Evolutionary conservation across 2,888 invertebrate genomes (phyloP).

Genomic region (Cerastis leucographa): DNA sequence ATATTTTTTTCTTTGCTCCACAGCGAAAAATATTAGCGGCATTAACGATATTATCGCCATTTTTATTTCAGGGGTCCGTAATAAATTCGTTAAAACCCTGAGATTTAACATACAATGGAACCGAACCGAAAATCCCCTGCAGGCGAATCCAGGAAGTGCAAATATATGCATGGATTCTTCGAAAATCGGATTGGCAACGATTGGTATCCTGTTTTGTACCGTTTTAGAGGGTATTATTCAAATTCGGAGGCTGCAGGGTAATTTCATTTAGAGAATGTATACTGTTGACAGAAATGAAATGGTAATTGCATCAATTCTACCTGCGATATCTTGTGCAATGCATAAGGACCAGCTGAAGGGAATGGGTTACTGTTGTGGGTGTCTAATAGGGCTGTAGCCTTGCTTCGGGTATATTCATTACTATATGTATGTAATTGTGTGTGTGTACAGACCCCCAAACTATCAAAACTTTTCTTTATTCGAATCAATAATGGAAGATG

Average conservation of each 20-base stretch:
- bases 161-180: conserved; percentile 62
- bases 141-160: conserved; percentile 48
- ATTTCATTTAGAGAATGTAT: conserved; percentile 40
- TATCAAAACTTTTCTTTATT: no score
- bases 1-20: conserved; percentile 58
- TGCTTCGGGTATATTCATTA: no score
- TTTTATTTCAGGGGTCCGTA: conserved; percentile 56
- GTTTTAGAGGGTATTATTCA: conserved; percentile 61
- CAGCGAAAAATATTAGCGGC: conserved; percentile 59
- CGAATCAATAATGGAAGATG: no score
- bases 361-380: conserved; percentile 30
- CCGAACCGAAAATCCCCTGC: conserved; percentile 48
- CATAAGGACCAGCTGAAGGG: conserved; percentile 30
- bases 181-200: conserved; percentile 57
- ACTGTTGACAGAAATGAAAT: conserved; percentile 27
- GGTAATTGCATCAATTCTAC: conserved; percentile 43
- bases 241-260: conserved; percentile 37
- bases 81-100: conserved; percentile 54
- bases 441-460: no score
- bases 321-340: conserved; percentile 47
- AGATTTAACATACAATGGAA: conserved; percentile 66
- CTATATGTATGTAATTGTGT: no score
- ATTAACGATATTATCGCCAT: conserved; percentile 62
- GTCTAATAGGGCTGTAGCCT: conserved; percentile 30
- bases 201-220: conserved; percentile 53